phyloP scores from a whole-genome alignment of 2,888 invertebrate genomes.

The Augiades crinisus region DNA sequence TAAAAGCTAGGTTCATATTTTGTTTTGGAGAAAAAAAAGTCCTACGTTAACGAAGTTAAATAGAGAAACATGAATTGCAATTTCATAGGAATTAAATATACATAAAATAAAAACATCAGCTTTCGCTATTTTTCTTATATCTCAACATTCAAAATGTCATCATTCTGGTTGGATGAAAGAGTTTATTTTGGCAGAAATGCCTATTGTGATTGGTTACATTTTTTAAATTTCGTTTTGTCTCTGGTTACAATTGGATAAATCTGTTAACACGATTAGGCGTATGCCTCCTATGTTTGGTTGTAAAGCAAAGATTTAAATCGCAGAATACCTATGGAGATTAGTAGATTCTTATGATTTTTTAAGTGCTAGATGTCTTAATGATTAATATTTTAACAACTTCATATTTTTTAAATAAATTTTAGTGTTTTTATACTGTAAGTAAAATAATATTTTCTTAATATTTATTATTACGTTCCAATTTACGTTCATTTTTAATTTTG shows the following conservation, averaged over 20 bases:
- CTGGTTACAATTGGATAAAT: neutral
- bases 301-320: neutral
- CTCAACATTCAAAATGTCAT: neutral
- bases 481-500: too few relatives aligned
- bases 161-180: neutral
- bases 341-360: too few relatives aligned
- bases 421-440: too few relatives aligned
- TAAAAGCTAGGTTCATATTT: constrained; percentile 74
- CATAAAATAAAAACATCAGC: constrained; percentile 30
- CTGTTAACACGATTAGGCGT: neutral
- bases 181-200: neutral
- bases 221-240: neutral
- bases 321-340: too few relatives aligned
- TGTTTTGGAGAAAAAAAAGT: neutral
- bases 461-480: too few relatives aligned
- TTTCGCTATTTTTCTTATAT: constrained; percentile 1
- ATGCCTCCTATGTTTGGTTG: too few relatives aligned
- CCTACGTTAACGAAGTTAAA: constrained; percentile 5
- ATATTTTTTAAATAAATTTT: too few relatives aligned
- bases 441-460: too few relatives aligned
- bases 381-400: too few relatives aligned
- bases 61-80: constrained; percentile 12
- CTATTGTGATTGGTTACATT: neutral
- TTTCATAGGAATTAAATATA: constrained; percentile 6
- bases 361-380: too few relatives aligned